These are phyloP conservation scores for Auanema sp. DNA, from an alignment of 2,888 invertebrate species.

Conservation along the genomic window DNA sequence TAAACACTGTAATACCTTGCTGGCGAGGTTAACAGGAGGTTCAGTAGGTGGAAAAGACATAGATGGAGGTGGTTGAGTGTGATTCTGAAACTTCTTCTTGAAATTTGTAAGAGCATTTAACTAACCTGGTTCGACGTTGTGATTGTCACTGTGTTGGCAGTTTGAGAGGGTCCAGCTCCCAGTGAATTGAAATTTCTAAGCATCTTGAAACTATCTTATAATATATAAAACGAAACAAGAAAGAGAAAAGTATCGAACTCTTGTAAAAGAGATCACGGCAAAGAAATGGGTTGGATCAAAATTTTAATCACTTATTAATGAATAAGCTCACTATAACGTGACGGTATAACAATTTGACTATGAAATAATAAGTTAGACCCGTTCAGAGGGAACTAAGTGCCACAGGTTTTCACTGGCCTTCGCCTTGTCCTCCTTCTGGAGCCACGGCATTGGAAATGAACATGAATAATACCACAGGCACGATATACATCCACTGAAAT, in stretches of 20 bases:
- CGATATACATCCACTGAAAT: constrained; percentile 97
- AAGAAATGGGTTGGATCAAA: neutral
- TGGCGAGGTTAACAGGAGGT: constrained; percentile 38
- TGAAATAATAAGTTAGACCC: neutral
- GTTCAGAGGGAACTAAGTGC: no score
- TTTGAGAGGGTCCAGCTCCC: constrained; percentile 23
- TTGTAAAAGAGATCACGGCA: neutral
- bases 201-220: neutral
- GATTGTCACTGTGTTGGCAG: constrained; percentile 29
- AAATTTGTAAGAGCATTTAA: neutral
- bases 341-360: constrained; percentile 7
- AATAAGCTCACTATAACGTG: constrained; percentile 2
- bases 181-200: constrained; percentile 3
- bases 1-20: constrained; percentile 24
- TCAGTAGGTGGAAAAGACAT: constrained; percentile 5
- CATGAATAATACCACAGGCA: constrained; percentile 87
- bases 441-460: constrained; percentile 84
- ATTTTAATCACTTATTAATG: neutral
- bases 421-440: constrained; percentile 69
- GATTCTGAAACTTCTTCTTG: no score
- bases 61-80: no score
- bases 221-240: neutral
- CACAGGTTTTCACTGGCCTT: constrained; percentile 1
- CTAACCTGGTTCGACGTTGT: constrained; percentile 17
- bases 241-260: neutral